These are phyloP conservation scores for Rhagologus leucostigma DNA, from an alignment of 2,113 vertebrate genomes.

Conservation along the genomic window DNA sequence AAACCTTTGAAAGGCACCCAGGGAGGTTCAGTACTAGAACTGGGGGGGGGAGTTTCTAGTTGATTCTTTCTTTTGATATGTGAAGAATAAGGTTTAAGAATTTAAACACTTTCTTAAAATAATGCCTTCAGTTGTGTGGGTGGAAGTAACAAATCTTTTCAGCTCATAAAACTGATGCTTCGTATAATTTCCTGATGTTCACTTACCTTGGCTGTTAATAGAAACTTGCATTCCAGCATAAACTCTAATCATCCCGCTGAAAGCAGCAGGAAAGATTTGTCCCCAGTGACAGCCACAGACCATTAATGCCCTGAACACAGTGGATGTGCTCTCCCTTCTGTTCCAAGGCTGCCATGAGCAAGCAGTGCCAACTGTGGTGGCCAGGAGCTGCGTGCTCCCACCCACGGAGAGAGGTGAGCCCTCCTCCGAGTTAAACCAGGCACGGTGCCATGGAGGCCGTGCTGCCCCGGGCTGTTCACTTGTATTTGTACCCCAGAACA, in stretches of 20 bases:
- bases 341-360: background rate
- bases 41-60: background rate
- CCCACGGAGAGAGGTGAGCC: background rate
- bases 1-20: background rate
- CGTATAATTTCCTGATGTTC: background rate
- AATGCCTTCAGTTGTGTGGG: background rate
- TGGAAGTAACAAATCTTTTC: slow-evolving; percentile 20
- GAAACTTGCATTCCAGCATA: background rate
- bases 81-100: background rate
- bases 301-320: background rate
- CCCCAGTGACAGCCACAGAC: background rate
- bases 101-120: slow-evolving; percentile 24
- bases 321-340: background rate
- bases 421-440: background rate
- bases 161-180: slow-evolving; percentile 32
- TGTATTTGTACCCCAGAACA: background rate
- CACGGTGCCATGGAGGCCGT: background rate
- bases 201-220: slow-evolving; percentile 2
- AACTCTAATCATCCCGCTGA: background rate
- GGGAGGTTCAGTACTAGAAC: background rate
- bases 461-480: background rate
- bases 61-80: background rate
- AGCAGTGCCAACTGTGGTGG: fast-evolving
- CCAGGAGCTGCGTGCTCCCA: background rate
- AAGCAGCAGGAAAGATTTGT: background rate